Conservation (phyloP, 2,888 invertebrate genomes). For the Coleophora flavipennella region DNA sequence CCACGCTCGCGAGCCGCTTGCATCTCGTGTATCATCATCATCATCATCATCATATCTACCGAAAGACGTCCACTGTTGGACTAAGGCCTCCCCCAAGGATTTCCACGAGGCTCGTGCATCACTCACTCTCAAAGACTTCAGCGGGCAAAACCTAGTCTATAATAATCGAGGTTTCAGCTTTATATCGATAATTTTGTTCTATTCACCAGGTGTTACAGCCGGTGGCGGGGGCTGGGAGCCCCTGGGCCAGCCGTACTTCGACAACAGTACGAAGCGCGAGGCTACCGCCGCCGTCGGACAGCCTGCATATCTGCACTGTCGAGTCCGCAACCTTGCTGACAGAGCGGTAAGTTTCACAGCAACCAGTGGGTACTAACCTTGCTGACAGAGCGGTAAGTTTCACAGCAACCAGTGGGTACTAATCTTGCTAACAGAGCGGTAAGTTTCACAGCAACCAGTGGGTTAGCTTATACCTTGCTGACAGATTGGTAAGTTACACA, state of each 20-base stretch:
- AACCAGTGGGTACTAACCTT: too few relatives aligned
- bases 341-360: slow-evolving; percentile 80
- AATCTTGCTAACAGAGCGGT: slow-evolving; percentile 91
- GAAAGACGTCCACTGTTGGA: too few relatives aligned
- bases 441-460: slow-evolving; percentile 57
- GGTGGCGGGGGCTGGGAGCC: slow-evolving; percentile 77
- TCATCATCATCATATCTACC: too few relatives aligned
- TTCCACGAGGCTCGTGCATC: too few relatives aligned
- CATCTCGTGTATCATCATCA: too few relatives aligned
- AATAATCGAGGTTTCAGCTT: too few relatives aligned
- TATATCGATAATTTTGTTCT: too few relatives aligned
- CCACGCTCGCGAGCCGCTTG: too few relatives aligned
- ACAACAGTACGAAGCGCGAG: slow-evolving; percentile 87
- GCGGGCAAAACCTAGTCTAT: too few relatives aligned
- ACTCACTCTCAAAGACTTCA: too few relatives aligned
- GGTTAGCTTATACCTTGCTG: slow-evolving; percentile 91
- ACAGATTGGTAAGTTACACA: slow-evolving; percentile 82
- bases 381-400: slow-evolving; percentile 89
- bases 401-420: too few relatives aligned
- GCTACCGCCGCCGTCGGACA: slow-evolving; percentile 91
- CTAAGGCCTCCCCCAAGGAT: too few relatives aligned
- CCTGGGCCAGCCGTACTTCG: slow-evolving; percentile 90
- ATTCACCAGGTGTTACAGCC: slow-evolving; percentile 50
- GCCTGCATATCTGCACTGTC: slow-evolving; percentile 87
- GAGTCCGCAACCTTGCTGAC: slow-evolving; percentile 89